phyloP scores from a whole-genome alignment of 2,113 vertebrate species.

The Ursus arctos region DNA sequence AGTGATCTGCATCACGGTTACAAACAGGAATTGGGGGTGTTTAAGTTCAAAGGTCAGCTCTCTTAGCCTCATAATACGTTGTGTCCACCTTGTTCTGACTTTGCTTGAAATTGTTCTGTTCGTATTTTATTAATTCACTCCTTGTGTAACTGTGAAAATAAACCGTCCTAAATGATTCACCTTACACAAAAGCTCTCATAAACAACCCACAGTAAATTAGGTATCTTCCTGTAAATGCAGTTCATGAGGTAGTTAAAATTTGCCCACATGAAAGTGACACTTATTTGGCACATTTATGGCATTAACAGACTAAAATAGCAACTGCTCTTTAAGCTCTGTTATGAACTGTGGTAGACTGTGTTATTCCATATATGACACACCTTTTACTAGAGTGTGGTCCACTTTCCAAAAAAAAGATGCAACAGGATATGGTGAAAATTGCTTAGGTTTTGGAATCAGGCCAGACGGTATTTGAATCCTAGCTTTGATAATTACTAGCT shows the following conservation, averaged over 20 bases:
- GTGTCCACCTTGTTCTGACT: no score
- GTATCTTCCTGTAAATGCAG: slow-evolving; percentile 63
- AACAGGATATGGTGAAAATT: background rate
- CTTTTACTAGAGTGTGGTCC: background rate
- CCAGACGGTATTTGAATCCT: background rate
- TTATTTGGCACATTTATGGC: slow-evolving; percentile 59
- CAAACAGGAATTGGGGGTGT: background rate
- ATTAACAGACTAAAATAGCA: slow-evolving; percentile 36
- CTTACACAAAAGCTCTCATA: slow-evolving; percentile 30
- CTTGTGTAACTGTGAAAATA: slow-evolving; percentile 17
- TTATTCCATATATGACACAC: no score
- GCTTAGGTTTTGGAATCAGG: background rate
- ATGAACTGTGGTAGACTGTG: background rate
- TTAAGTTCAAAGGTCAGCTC: background rate
- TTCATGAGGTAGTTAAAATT: slow-evolving; percentile 58
- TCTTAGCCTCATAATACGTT: background rate
- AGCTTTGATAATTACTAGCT: background rate
- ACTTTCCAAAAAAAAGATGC: background rate
- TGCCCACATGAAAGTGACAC: slow-evolving; percentile 26
- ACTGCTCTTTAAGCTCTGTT: background rate
- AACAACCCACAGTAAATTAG: slow-evolving; percentile 64
- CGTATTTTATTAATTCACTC: slow-evolving; percentile 34
- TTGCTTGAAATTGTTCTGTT: background rate
- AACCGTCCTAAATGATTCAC: slow-evolving; percentile 22
- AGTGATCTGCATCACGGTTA: background rate